Evolutionary conservation across 1,140 invertebrate species (phyloP).

Genomic region (Drosophila pseudoananassae): DNA sequence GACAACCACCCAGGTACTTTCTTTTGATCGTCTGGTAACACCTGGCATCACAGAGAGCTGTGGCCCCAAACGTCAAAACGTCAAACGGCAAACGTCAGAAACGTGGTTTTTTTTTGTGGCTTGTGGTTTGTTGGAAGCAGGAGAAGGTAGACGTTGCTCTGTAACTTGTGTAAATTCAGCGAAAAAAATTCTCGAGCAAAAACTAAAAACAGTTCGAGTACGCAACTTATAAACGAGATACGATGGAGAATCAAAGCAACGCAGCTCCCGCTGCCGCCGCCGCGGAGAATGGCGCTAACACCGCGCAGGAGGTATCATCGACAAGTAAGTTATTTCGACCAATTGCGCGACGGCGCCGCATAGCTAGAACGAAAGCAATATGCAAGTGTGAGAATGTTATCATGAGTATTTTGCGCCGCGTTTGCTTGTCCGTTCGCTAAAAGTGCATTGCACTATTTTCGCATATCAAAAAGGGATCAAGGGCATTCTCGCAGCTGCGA

Average conservation of each 20-base stretch:
- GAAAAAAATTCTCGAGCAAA: constrained; percentile 64
- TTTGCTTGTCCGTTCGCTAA: constrained; percentile 6
- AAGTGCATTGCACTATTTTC: constrained; percentile 27
- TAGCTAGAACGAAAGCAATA: constrained; percentile 19
- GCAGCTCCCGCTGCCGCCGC: constrained; percentile 72
- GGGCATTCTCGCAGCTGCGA: constrained; percentile 40
- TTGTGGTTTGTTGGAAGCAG: constrained; percentile 75
- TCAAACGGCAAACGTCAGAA: constrained; percentile 34
- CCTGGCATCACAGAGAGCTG: neutral
- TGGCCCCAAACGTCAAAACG: neutral
- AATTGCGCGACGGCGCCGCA: neutral
- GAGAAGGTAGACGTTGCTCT: constrained; percentile 77
- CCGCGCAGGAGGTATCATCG: constrained; percentile 81
- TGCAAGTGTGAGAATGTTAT: constrained; percentile 48
- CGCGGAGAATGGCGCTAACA: constrained; percentile 67
- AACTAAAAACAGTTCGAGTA: constrained; percentile 60
- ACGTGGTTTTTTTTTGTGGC: constrained; percentile 68
- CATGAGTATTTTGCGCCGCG: constrained; percentile 38
- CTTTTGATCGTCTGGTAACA: neutral
- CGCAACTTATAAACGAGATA: constrained; percentile 71
- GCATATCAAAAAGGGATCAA: constrained; percentile 55
- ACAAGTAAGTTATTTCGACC: constrained; percentile 75
- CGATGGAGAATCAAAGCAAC: constrained; percentile 83
- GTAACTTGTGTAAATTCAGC: constrained; percentile 72
- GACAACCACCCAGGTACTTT: too few species aligned